Evolutionary conservation across 2,113 vertebrate species (phyloP).

Genomic region (Anhinga rufa): DNA sequence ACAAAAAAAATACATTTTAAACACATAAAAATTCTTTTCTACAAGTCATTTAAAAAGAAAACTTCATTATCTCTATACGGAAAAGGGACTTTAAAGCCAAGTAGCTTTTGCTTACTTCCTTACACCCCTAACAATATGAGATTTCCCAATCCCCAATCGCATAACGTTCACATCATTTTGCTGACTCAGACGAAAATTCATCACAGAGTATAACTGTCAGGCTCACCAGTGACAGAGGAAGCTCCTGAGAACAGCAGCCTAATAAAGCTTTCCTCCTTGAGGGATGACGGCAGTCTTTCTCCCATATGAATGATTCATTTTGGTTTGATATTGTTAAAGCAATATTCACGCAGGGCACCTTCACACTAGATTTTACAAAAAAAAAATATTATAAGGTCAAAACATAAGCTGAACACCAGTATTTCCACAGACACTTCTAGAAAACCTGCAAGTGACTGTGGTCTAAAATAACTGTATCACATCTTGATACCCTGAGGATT

Average conservation of each 20-base stretch:
- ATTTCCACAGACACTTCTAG: not conserved
- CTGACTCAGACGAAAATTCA: slow-evolving; percentile 1
- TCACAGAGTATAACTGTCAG: not conserved
- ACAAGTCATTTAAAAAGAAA: not conserved
- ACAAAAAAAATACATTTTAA: not conserved
- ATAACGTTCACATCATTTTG: not conserved
- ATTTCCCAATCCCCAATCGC: not conserved
- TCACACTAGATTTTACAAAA: not conserved
- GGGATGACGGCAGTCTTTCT: not conserved
- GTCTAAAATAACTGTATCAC: not conserved
- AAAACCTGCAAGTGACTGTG: not conserved
- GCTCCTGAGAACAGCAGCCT: not conserved
- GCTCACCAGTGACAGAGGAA: not conserved
- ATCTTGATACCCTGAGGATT: not conserved
- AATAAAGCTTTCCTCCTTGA: not conserved
- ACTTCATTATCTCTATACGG: not conserved
- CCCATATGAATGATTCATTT: not conserved
- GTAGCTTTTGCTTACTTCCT: not conserved
- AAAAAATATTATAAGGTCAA: not conserved
- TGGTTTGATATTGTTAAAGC: not conserved
- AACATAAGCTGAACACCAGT: not conserved
- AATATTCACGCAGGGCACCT: not conserved
- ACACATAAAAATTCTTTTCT: not conserved
- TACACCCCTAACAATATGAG: not conserved
- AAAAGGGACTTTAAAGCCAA: not conserved